A percentile compares a stretch with the other conserved stretches of the same genome.
These are phyloP conservation scores for Agriopis aurantiaria DNA, from an alignment of 2,888 invertebrate species.

Conservation along the genomic window DNA sequence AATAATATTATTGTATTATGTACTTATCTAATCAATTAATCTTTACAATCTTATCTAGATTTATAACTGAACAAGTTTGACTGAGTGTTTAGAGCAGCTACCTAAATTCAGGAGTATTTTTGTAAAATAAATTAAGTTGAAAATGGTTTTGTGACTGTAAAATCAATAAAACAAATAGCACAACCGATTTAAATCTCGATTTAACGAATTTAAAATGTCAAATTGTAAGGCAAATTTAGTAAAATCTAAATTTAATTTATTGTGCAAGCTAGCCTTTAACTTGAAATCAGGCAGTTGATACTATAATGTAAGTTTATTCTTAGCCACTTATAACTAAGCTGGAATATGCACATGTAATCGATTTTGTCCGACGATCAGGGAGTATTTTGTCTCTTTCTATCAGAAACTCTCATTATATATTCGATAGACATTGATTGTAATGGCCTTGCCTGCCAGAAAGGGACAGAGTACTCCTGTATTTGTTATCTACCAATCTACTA, in stretches of 20 bases:
- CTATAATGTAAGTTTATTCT: conserved; percentile 1
- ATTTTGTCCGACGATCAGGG: no score
- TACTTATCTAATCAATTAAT: conserved; percentile 35
- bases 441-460: no score
- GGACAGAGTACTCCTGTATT: no score
- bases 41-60: conserved; percentile 34
- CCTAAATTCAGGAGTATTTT: conserved; percentile 18
- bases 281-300: conserved; percentile 5
- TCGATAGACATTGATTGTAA: no score
- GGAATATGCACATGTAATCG: no score
- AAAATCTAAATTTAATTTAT: no score
- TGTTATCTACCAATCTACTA: no score
- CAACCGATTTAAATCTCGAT: no score
- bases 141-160: not conserved
- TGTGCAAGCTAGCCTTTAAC: not conserved
- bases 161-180: not conserved
- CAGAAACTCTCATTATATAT: no score
- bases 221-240: no score
- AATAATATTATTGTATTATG: conserved; percentile 13
- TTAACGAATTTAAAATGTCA: no score
- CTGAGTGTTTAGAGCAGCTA: conserved; percentile 17
- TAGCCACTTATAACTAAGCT: not conserved
- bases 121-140: conserved; percentile 1
- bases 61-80: conserved; percentile 25
- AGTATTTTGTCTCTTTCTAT: no score